Percentiles rank a stretch among this genome's conserved stretches.
Conservation (phyloP, 2,113 vertebrate species). For the Morone saxatilis region DNA sequence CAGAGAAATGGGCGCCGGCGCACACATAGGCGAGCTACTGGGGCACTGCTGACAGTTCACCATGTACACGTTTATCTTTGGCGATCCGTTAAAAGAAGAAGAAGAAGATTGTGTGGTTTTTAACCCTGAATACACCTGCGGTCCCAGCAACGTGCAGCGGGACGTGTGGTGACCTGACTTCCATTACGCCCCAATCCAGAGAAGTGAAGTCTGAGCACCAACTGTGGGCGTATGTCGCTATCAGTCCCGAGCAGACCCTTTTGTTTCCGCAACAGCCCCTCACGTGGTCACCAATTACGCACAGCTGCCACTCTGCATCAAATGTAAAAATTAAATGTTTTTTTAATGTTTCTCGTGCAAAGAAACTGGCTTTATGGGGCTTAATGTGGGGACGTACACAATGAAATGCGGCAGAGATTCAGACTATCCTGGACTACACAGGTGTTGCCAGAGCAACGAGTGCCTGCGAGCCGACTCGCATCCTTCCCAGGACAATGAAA, state of each 20-base stretch:
- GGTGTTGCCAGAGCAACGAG: slow-evolving; percentile 87
- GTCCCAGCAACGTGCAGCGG: background rate
- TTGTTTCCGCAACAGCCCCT: slow-evolving; percentile 79
- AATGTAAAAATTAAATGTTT: background rate
- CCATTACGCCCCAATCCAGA: slow-evolving; percentile 2
- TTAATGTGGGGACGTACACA: slow-evolving; percentile 29
- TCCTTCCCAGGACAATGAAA: slow-evolving; percentile 84
- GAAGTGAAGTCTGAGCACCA: slow-evolving; percentile 54
- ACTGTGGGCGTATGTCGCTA: slow-evolving; percentile 64
- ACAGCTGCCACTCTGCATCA: slow-evolving; percentile 33
- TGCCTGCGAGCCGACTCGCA: slow-evolving; percentile 79
- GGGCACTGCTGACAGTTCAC: slow-evolving; percentile 60
- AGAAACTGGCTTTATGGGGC: background rate
- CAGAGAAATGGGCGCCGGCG: slow-evolving; percentile 25
- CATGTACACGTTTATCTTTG: slow-evolving; percentile 51
- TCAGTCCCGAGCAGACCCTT: slow-evolving; percentile 72
- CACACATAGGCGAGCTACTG: slow-evolving; percentile 20
- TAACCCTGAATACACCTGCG: slow-evolving; percentile 37
- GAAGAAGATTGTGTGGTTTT: background rate
- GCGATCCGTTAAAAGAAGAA: too few species aligned
- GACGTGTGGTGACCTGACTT: slow-evolving; percentile 37
- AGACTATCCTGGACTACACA: slow-evolving; percentile 73
- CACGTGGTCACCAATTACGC: slow-evolving; percentile 75
- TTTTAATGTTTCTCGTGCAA: background rate
- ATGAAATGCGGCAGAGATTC: slow-evolving; percentile 71